Conservation (phyloP, 1,140 invertebrate species). For the Calliphora vicina region DNA sequence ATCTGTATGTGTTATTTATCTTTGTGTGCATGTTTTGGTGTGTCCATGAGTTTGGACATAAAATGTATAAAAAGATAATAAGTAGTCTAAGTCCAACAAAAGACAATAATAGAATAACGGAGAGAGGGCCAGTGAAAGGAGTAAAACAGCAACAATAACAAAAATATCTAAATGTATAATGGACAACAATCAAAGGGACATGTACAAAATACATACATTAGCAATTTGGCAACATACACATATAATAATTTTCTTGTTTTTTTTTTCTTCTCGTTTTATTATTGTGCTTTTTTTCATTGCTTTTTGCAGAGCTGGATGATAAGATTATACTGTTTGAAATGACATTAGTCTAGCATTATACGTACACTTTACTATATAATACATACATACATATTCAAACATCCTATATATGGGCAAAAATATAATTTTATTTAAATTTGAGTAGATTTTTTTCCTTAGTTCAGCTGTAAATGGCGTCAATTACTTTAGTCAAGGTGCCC, state of each 20-base stretch:
- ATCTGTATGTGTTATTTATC: too few relatives aligned
- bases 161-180: slow-evolving; percentile 10
- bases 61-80: slow-evolving; percentile 21
- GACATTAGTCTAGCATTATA: background rate
- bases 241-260: background rate
- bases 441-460: too few relatives aligned
- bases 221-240: slow-evolving; percentile 19
- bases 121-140: background rate
- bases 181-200: slow-evolving; percentile 27
- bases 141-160: background rate
- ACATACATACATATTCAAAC: too few relatives aligned
- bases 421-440: too few relatives aligned
- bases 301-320: background rate
- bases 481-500: too few relatives aligned
- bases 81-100: background rate
- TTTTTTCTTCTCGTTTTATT: background rate
- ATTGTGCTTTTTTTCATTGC: background rate
- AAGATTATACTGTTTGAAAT: background rate
- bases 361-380: background rate
- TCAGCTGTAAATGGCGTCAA: too few relatives aligned
- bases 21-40: background rate
- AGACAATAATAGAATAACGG: background rate
- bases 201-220: slow-evolving; percentile 26
- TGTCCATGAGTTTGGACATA: background rate
- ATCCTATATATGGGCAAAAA: too few relatives aligned